These are phyloP conservation scores for Dissostichus mawsoni DNA, from an alignment of 2,113 vertebrate genomes.

Conservation along the genomic window DNA sequence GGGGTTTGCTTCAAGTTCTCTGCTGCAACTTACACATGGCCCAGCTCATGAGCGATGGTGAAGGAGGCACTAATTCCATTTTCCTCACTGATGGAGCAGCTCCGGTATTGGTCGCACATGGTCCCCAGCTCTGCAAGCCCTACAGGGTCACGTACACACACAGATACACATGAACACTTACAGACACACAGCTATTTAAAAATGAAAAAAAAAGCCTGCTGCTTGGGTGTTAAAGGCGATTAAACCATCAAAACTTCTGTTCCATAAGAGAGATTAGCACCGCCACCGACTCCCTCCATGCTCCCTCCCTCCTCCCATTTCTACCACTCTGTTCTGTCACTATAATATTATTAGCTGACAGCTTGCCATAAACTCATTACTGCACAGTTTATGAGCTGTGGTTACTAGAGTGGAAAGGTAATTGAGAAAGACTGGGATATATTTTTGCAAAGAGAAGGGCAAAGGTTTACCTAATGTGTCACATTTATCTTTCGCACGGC, in stretches of 20 bases:
- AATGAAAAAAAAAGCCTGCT: neutral
- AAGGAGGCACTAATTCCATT: constrained; percentile 97
- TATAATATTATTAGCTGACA: constrained; percentile 73
- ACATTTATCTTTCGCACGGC: constrained; percentile 95
- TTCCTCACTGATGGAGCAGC: constrained; percentile 98
- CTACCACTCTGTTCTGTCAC: constrained; percentile 69
- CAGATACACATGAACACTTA: constrained; percentile 10
- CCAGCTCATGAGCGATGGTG: constrained; percentile 96
- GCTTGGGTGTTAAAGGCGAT: constrained; percentile 56
- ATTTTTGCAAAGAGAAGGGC: constrained; percentile 32
- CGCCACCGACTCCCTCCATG: constrained; percentile 37
- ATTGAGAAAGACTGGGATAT: constrained; percentile 33
- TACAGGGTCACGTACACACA: constrained; percentile 71
- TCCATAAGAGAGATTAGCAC: constrained; percentile 69
- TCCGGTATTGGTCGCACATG: constrained; percentile 93
- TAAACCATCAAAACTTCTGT: constrained; percentile 67
- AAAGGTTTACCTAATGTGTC: constrained; percentile 94
- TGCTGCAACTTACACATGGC: constrained; percentile 93
- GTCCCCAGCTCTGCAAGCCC: constrained; percentile 96
- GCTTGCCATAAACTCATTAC: constrained; percentile 68
- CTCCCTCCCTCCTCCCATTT: constrained; percentile 43
- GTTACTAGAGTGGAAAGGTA: constrained; percentile 46
- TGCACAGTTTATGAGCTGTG: constrained; percentile 47
- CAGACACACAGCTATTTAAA: constrained; percentile 24
- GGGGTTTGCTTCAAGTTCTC: neutral